Conservation (phyloP, 2,113 vertebrate genomes). For the Oophaga pumilio region DNA sequence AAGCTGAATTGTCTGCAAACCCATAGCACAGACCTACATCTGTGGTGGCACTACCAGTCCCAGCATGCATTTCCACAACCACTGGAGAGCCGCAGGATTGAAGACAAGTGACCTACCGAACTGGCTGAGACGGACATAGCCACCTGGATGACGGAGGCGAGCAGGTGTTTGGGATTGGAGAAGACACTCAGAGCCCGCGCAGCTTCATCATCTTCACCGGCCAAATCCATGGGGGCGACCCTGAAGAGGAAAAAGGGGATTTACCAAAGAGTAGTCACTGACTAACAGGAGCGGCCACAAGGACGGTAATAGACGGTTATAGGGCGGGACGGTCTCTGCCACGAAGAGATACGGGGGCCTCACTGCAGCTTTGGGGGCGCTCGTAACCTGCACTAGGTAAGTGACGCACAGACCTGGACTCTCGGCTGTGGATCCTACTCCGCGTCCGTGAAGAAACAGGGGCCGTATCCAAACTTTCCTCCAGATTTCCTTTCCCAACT, state of each 20-base stretch:
- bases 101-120: conserved; percentile 70
- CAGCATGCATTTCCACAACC: too few species aligned
- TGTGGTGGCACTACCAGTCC: too few species aligned
- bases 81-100: too few species aligned
- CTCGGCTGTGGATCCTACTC: conserved; percentile 55
- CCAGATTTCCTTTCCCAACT: too few species aligned
- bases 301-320: neutral
- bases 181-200: conserved; percentile 82
- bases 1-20: too few species aligned
- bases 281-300: neutral
- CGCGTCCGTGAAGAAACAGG: neutral
- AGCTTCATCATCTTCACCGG: conserved; percentile 71
- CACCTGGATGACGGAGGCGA: conserved; percentile 84
- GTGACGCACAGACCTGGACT: conserved; percentile 61
- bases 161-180: conserved; percentile 85
- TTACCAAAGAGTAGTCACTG: neutral
- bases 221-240: conserved; percentile 7
- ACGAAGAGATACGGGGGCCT: too few species aligned
- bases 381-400: neutral
- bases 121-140: conserved; percentile 79
- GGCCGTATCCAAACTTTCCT: neutral
- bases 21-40: too few species aligned
- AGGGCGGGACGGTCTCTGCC: too few species aligned
- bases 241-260: neutral
- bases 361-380: neutral